A percentile compares a stretch with the other conserved stretches of the same genome.
These are phyloP conservation scores for Sorex fumeus DNA, from an alignment of 2,113 vertebrate genomes.

Conservation along the genomic window DNA sequence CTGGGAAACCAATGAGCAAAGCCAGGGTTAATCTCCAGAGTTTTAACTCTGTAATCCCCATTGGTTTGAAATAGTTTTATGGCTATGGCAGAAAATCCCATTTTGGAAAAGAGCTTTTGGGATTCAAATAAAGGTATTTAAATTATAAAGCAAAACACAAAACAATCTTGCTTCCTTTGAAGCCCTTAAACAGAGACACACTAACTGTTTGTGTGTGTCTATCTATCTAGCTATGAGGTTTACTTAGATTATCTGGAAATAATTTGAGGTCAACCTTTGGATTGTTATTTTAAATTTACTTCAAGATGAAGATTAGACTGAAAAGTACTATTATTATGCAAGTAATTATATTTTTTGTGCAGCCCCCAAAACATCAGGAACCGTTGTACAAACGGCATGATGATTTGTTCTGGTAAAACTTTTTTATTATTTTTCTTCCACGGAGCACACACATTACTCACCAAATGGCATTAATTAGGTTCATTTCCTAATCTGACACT, in stretches of 20 bases:
- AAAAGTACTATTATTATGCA: not conserved
- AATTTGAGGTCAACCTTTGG: not conserved
- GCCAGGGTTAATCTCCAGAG: conserved; percentile 12
- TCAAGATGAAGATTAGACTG: not conserved
- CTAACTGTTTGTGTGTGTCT: not conserved
- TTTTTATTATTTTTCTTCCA: not conserved
- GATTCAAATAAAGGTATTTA: conserved; percentile 49
- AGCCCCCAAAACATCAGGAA: not conserved
- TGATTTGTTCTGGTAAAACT: conserved; percentile 14
- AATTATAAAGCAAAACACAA: conserved; percentile 29
- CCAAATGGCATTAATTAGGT: not conserved
- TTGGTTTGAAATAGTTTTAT: conserved; percentile 23
- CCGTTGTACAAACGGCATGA: not conserved
- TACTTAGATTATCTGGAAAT: conserved; percentile 36
- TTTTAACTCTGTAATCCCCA: conserved; percentile 57
- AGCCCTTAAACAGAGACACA: not conserved
- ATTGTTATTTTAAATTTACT: not conserved
- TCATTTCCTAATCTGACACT: conserved; percentile 51
- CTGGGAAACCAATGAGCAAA: not conserved
- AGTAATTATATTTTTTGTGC: not conserved
- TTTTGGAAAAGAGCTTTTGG: conserved; percentile 25
- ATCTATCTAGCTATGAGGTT: not conserved
- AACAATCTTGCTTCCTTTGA: not conserved
- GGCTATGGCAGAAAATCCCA: not conserved
- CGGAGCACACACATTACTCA: not conserved